Evolutionary conservation across 2,113 vertebrate species (phyloP), one percentile per base, ranked within the genome.

Genomic region (Desmodus rotundus): DNA sequence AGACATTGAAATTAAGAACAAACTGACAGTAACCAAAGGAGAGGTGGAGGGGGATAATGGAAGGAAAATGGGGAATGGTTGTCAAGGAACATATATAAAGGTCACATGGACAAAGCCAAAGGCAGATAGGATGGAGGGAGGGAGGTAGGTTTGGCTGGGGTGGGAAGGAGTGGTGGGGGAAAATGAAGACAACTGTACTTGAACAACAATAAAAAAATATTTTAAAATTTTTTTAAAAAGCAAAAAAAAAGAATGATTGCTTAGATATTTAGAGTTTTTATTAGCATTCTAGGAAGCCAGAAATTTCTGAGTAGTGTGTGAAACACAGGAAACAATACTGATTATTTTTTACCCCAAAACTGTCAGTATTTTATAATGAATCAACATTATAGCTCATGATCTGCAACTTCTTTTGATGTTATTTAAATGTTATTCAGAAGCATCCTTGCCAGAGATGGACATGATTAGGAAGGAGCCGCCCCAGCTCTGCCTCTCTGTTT

Each of bases 301-400:
- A 24, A 28, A 68, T 77, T 96, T 88, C 92, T 88, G 81, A 85
- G 89, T 54, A 91, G 82, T 90, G 5, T 56, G 58, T 95, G 92
- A 97, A 93, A 96, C 96, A 95, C 52, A 72, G 95, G 77, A 95
- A 96, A 72, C 67, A 91, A n/a, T 2, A 3, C 14, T 65, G 77
- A 65, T 91, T 70, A 76, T 80, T 95, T 89, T 84, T 95, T 61
- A 28, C 86, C 86, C 50, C 88, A 65, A 82, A 92, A 31, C 19
- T 87, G 82, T 54, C 92, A 56, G 65, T 6, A 24, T 85, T 85
- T 33, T 33, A 47, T 54, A 50, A 56, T n/a, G n/a, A 63, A 63
- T 56, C 54, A 47, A 24, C 13, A 16, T 10, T 65, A 41, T 65
- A 43, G 50, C 73, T 87, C 76, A 50, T 4, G 10, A 67, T 56